Base-by-base conservation (phyloP, 2,888 invertebrate genomes). In the Brachyopa scutellaris region DNA sequence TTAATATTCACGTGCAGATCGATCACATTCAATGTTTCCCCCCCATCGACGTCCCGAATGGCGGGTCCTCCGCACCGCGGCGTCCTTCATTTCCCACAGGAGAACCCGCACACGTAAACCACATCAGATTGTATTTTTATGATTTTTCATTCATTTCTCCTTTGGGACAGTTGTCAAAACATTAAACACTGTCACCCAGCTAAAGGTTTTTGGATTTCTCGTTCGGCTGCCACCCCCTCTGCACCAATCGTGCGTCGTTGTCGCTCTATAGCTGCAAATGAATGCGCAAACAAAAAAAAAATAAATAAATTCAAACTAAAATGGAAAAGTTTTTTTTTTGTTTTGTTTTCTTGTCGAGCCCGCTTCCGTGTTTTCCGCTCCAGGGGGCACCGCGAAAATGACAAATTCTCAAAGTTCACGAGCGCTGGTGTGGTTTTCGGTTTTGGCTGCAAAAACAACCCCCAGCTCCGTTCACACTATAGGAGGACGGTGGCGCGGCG, bases 391-490 rank as follows among this genome's bases (percentile, higher is more conserved):
- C 64, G 64, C 78, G 57, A 62, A 80, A 80, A 80, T 70, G 80
- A 80, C 80, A 80, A 74, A 80, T 74, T 80, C 69, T 64, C 74
- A 80, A 80, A 80, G 74, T 80, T 80, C 74, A 51, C 38, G 51
- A 59, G 49, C 23, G 42, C 23, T 51, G 57, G 13, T 53, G 80
- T 74, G 78, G 78, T 80, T 70, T 69, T 70, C 8, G 51, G 49
- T 62, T 64, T 59, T 49, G 5, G 8, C 3, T 2, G 8, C 9
- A 23, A 40, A 23, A 13, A 11, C 2, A n/a, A 42, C 19, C 7
- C 31, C 47, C 62, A 57, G 13, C 36, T 64, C 42, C 21, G 42
- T 53, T 74, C 66, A 57, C 74, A 59, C 51, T 19, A 47, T 6
- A 26, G 26, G 4, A 26, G 26, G 26, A 26, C 26, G 26, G 26